Evolutionary conservation across 2,113 vertebrate species (phyloP), one percentile per base, ranked within the genome.

Genomic region (Campylorhamphus procurvoides): DNA sequence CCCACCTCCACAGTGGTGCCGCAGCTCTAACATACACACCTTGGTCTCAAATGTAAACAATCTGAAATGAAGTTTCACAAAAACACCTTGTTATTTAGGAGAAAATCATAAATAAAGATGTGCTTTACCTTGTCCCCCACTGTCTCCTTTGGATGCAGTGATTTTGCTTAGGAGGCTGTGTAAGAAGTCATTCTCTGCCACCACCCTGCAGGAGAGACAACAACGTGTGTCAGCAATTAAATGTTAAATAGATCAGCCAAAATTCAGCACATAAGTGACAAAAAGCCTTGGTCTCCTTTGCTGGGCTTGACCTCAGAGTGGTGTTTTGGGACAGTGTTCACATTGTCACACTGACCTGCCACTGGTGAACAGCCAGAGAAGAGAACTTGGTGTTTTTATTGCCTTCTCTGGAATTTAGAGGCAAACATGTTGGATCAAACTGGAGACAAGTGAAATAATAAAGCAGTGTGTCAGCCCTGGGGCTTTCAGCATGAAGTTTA

Each of bases 171-270:
- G 96, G 59, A 99, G 98, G 74, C 97, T 97, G 93, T 99, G 99
- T 35, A 99, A 98, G 87, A 99, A 99, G 91, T 99, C 99, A 90
- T 99, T 98, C 93, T 99, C 99, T 77, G 98, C 98, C 62, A 98
- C 94, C 16, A 99, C 98, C 93, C 99, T 99, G 95, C 24, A 95
- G 60, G 52, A 92, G 87, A 87, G 98, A 69, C 92, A 95, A 10
- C 56, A 63, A 9, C 42, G 68, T 46, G 67, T 85, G 11, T 53
- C 68, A 56, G 37, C 52, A 88, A 58, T 50, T 37, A 23, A 63
- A 49, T 18, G 25, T 44, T 67, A 74, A 49, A 40, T 42, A 20
- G 24, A 60, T 47, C 49, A 64, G 89, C 37, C 29, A 81, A 7
- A 9, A 27, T 33, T 74, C 37, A 63, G 17, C 82, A 17, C 25